Evolutionary conservation across 2,797 vertebrate genomes (phyloP), one percentile per base, ranked within the genome.

Genomic region (Aulostomus chinensis): DNA sequence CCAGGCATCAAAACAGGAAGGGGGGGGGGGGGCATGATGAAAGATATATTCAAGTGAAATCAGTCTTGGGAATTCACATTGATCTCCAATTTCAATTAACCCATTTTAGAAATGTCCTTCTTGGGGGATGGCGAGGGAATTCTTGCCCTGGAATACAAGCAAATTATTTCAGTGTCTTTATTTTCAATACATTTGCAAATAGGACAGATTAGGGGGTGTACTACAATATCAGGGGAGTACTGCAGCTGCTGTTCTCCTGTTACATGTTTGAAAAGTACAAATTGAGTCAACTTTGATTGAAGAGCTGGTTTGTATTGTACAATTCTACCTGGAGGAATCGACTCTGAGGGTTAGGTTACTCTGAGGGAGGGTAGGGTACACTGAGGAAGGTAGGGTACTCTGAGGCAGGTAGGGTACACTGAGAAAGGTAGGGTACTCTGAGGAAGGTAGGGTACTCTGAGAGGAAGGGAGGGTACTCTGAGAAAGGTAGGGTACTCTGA

Each of bases 21-120:
- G 16, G 51, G 33, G 46, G 14, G 68, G 49, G 16, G 51, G 33
- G 46, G 14, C 36, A 50, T 24, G 37, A 68, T 81, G 33, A 76
- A 75, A 69, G 67, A 81, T 65, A 57, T 42, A 83, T 84, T 60
- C 73, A 71, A 75, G 35, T 36, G 36, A 78, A 85, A 64, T 65
- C 55, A 80, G 62, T 65, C 59, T 63, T 58, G 51, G 43, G 30
- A 48, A 56, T 57, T 50, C 8, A 49, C 76, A 86, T 84, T 78
- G 84, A 87, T 88, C 64, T 70, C 52, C 7, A 18, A 78, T 78
- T 83, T 56, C 88, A 80, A 88, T 89, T 89, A 88, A 76, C 83
- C 84, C 62, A 74, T 78, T 85, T 86, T 26, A 61, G 38, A 70
- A 73, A 51, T 57, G 50, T 57, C 42, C 47, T 50, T 66, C 38